Base-by-base conservation (phyloP, 2,113 vertebrate genomes). In the Ailurus styani region DNA sequence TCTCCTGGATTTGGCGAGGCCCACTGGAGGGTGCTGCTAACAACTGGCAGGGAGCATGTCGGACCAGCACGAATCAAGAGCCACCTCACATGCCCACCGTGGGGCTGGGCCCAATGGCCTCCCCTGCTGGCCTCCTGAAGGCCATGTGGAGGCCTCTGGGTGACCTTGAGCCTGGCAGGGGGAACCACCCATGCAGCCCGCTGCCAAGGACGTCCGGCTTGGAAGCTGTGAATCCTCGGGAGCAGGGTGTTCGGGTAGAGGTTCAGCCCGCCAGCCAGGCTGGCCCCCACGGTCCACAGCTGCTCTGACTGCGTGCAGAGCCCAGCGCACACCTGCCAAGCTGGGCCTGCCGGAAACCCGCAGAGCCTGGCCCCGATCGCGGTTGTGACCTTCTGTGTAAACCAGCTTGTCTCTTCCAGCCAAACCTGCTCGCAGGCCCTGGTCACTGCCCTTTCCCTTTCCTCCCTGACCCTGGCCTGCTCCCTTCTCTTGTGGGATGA, bases 71-170 rank as follows among this genome's bases (percentile, higher is more conserved):
- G 3, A 29, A 47, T n/a, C n/a, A 23, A 25, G 54, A 57, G 21
- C 72, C 70, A 8, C 3, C 4, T 3, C 4, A 10, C 20, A 14
- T 0, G 0, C 17, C 57, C 11, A 4, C 14, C 60, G 8, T 37
- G 20, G 50, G 6, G 7, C 20, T 11, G 31, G 0, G 13, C 57
- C 50, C 25, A 2, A 45, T 3, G 1, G n/a, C 40, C 64, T 78
- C 60, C 47, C 14, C 2, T 27, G 47, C 3, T 4, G 55, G 55
- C 31, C 45, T n/a, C 68, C 42, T 40, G 42, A 23, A 21, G 29
- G 83, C n/a, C 13, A 0, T 34, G 75, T 68, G 23, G 37, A 68
- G 6, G 13, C 11, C 5, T 34, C 87, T 7, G 21, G 57, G 34
- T 57, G 87, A 85, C 47, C 85, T 40, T 21, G 18, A 40, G 64